phyloP scores from a whole-genome alignment of 2,888 invertebrate genomes.

The Philaethria dido region DNA sequence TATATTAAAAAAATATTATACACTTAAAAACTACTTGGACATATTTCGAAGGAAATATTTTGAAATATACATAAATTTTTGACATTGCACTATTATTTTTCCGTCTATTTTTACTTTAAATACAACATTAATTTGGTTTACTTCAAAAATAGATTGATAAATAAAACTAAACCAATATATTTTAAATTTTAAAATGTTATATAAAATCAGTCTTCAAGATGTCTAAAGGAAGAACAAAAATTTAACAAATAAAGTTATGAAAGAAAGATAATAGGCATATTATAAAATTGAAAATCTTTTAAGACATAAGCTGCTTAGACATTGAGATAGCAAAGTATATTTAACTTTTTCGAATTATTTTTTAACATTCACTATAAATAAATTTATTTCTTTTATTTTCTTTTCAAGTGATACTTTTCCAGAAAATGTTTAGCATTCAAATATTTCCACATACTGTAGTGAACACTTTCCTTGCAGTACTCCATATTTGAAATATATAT shows the following conservation, averaged over 20 bases:
- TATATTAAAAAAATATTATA: constrained; percentile 19
- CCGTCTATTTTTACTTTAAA: constrained; percentile 7
- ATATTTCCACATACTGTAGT: not conserved
- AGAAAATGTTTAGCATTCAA: too few relatives aligned
- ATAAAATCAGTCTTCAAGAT: constrained; percentile 56
- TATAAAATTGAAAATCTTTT: constrained; percentile 12
- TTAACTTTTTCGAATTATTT: not conserved
- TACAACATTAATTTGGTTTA: constrained; percentile 12
- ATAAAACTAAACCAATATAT: constrained; percentile 23
- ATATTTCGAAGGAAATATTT: constrained; percentile 5
- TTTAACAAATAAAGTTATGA: constrained; percentile 31
- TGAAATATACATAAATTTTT: constrained; percentile 1
- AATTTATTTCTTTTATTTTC: not conserved
- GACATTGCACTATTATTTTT: constrained; percentile 11
- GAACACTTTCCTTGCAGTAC: not conserved
- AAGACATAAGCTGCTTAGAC: constrained; percentile 27
- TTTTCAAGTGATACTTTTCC: not conserved
- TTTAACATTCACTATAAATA: not conserved
- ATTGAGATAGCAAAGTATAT: not conserved
- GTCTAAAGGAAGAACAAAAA: constrained; percentile 54
- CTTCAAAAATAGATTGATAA: constrained; percentile 16
- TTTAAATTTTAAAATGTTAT: constrained; percentile 29
- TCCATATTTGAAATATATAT: not conserved
- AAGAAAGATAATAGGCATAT: constrained; percentile 4
- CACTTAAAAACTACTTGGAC: constrained; percentile 18